phyloP scores from a whole-genome alignment of 2,797 vertebrate species.

The Melopsittacus undulatus region DNA sequence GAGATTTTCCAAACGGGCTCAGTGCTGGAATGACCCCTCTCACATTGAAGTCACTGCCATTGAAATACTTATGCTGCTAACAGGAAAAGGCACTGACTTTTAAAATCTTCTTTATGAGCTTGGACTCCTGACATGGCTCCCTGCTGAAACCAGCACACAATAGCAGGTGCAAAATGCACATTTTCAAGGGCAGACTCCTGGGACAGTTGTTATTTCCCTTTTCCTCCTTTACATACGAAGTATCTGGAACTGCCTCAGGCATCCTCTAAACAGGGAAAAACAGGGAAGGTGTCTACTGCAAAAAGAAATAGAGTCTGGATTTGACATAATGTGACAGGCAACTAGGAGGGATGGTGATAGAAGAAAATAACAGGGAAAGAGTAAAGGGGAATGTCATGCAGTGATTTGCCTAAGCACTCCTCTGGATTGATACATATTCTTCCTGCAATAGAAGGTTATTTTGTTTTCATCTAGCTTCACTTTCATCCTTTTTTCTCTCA shows the following conservation, averaged over 20 bases:
- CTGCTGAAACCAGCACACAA: not conserved
- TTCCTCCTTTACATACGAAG: not conserved
- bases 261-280: not conserved
- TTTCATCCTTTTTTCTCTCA: not conserved
- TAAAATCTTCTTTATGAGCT: not conserved
- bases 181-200: not conserved
- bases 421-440: not conserved
- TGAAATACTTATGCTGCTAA: not conserved
- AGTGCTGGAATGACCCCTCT: not conserved
- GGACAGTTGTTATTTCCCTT: not conserved
- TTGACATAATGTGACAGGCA: not conserved
- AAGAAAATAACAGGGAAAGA: not conserved
- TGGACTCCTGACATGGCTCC: not conserved
- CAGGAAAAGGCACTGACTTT: not conserved
- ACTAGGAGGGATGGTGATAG: not conserved
- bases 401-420: not conserved
- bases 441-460: not conserved
- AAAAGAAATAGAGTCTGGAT: not conserved
- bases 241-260: not conserved
- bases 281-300: not conserved
- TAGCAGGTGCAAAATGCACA: not conserved
- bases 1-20: constrained; percentile 31
- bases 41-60: not conserved
- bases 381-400: not conserved
- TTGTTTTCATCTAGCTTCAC: not conserved